Percentiles rank a stretch among this genome's conserved stretches.
Evolutionary conservation across 2,797 vertebrate genomes (phyloP).

Genomic region (Amblyopsis hoosieri): DNA sequence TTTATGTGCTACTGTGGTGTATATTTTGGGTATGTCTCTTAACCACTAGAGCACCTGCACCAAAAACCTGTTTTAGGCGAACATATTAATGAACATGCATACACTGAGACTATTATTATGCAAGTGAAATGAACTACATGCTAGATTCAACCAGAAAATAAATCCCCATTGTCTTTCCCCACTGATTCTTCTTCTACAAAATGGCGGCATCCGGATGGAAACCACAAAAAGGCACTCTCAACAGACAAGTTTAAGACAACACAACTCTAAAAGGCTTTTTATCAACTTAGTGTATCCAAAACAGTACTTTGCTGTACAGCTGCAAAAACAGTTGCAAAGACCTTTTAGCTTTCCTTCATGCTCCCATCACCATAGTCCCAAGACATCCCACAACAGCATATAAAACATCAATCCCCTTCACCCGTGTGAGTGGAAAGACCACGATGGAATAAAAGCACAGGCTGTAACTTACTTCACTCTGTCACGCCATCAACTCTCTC

Average conservation of each 20-base stretch:
- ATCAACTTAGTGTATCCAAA: conserved; percentile 41
- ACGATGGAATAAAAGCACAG: conserved; percentile 14
- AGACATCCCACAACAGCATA: conserved; percentile 41
- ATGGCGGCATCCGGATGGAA: conserved; percentile 23
- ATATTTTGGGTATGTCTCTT: no score
- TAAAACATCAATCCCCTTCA: conserved; percentile 2
- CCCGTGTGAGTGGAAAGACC: conserved; percentile 19
- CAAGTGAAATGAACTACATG: no score
- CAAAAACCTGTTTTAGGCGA: no score
- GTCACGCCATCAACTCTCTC: conserved; percentile 32
- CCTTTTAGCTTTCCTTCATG: conserved; percentile 64
- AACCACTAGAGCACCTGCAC: no score
- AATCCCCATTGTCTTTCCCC: neutral
- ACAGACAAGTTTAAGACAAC: conserved; percentile 56
- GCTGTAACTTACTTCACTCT: conserved; percentile 28
- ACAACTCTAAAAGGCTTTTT: conserved; percentile 33
- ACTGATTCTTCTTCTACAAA: conserved; percentile 11
- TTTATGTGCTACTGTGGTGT: no score
- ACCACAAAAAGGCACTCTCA: conserved; percentile 26
- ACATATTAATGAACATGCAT: no score
- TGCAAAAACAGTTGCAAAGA: conserved; percentile 70
- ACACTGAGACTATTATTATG: no score
- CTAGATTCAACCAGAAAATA: no score
- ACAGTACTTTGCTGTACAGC: conserved; percentile 55
- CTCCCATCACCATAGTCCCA: conserved; percentile 46